Evolutionary conservation across 1,140 invertebrate genomes (phyloP).

Genomic region (Brachionus plicatilis): DNA sequence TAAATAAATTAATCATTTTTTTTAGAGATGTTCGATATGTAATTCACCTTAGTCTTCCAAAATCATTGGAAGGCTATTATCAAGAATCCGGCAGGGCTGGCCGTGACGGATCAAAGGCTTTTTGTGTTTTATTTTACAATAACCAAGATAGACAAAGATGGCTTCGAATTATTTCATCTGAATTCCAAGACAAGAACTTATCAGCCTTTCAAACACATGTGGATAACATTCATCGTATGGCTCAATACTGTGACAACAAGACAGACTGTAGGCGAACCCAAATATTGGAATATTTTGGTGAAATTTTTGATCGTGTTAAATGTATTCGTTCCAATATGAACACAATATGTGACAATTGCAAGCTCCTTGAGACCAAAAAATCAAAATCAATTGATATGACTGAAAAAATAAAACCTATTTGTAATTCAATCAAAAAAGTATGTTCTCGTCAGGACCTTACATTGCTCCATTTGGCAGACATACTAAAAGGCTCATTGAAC

Average conservation of each 20-base stretch:
- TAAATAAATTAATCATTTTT: conserved; percentile 47
- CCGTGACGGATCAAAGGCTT: conserved; percentile 71
- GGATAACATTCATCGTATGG: conserved; percentile 80
- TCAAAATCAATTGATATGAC: conserved; percentile 64
- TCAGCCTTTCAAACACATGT: conserved; percentile 70
- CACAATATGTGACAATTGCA: conserved; percentile 29
- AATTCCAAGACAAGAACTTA: conserved; percentile 49
- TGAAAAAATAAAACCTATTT: conserved; percentile 67
- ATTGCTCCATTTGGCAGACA: conserved; percentile 71
- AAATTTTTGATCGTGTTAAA: conserved; percentile 66
- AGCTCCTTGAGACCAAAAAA: not conserved
- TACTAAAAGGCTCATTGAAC: conserved; percentile 64
- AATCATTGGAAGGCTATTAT: conserved; percentile 94
- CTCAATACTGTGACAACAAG: conserved; percentile 82
- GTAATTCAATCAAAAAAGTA: conserved; percentile 65
- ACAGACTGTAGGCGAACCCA: conserved; percentile 77
- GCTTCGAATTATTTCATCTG: not conserved
- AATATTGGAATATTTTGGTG: conserved; percentile 87
- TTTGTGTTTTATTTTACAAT: conserved; percentile 80
- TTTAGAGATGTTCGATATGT: conserved; percentile 56
- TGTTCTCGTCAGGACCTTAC: conserved; percentile 65
- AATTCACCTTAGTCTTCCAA: conserved; percentile 83
- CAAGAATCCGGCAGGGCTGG: conserved; percentile 94
- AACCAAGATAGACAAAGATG: conserved; percentile 64
- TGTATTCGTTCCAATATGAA: conserved; percentile 49